Evolutionary conservation across 2,113 vertebrate genomes (phyloP), one percentile per base, ranked within the genome.

Genomic region (Pteruthius melanotis): DNA sequence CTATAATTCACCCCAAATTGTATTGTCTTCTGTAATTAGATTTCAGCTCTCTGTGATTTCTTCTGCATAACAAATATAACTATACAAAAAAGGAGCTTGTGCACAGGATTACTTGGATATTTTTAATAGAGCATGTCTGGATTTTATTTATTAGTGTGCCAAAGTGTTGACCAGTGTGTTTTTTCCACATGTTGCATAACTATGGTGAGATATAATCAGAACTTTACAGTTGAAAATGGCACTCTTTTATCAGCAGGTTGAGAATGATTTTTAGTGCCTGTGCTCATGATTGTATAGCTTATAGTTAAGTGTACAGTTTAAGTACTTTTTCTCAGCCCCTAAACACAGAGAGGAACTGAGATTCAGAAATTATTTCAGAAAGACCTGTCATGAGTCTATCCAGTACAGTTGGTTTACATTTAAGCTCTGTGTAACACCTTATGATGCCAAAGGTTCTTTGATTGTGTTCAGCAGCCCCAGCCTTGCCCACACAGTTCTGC

Each of bases 141-240:
- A 87, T 97, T 97, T 94, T 97, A 97, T 98, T 97, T 98, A 95
- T 96, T 95, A 92, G 75, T 68, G 76, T 97, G 94, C 97, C 96
- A 97, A 93, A 95, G 90, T 87, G 93, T 96, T 88, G 83, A 96
- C 79, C n/a, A 50, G 91, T 93, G 92, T 97, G 87, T 91, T 94
- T 96, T 97, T 95, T 94, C 97, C 93, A 85, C 52, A 45, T 95
- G 88, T 97, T 97, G 97, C 39, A 11, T 95, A 95, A 92, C 63
- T 91, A 75, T 87, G 96, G 92, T 3, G 4, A 96, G 97, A 97
- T 83, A 83, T 87, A 95, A 95, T 95, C 82, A 64, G 77, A 79
- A 33, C 79, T 93, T 95, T 92, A 84, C 71, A 88, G 80, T 53
- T 92, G 90, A 94, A 91, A 95, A 93, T 96, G 78, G 39, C 56